Conservation (phyloP, 1,140 invertebrate genomes). For the Zaprionus nigranus region DNA sequence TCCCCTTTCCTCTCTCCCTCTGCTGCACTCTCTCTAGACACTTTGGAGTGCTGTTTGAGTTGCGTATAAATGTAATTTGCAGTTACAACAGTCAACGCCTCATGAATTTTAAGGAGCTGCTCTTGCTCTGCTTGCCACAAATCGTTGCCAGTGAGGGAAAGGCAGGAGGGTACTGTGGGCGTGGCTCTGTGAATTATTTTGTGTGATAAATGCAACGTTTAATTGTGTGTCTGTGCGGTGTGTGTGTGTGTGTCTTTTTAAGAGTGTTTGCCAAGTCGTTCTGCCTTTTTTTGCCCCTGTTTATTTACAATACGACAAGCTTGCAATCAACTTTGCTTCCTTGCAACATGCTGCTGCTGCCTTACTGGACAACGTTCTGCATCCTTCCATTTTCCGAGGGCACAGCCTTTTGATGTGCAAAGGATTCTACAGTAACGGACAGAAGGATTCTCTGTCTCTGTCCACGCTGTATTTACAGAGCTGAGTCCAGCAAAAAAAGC, state of each 20-base stretch:
- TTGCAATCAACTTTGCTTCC: slow-evolving; percentile 6
- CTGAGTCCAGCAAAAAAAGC: slow-evolving; percentile 7
- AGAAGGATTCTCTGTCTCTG: neutral
- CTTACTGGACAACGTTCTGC: neutral
- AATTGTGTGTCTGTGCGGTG: slow-evolving; percentile 47
- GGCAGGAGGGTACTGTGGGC: slow-evolving; percentile 17
- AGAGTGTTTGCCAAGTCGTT: neutral
- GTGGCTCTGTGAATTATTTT: slow-evolving; percentile 65
- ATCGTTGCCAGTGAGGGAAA: neutral
- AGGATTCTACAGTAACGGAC: neutral
- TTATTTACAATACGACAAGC: slow-evolving; percentile 17
- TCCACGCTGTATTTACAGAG: slow-evolving; percentile 26
- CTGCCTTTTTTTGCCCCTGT: neutral
- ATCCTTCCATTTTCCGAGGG: neutral
- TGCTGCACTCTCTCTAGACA: slow-evolving; percentile 16
- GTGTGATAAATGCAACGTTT: slow-evolving; percentile 74
- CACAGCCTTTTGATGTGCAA: slow-evolving; percentile 25
- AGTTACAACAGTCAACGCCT: slow-evolving; percentile 73
- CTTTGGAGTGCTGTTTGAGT: slow-evolving; percentile 75
- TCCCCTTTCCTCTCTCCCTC: neutral
- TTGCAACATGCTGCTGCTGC: neutral
- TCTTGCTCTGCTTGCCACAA: slow-evolving; percentile 34
- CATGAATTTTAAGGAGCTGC: slow-evolving; percentile 81
- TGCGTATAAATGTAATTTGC: slow-evolving; percentile 81
- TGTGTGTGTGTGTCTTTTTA: neutral